Evolutionary conservation across 2,888 invertebrate species (phyloP), one percentile per base, ranked within the genome.

Genomic region (Chironomus tentans): DNA sequence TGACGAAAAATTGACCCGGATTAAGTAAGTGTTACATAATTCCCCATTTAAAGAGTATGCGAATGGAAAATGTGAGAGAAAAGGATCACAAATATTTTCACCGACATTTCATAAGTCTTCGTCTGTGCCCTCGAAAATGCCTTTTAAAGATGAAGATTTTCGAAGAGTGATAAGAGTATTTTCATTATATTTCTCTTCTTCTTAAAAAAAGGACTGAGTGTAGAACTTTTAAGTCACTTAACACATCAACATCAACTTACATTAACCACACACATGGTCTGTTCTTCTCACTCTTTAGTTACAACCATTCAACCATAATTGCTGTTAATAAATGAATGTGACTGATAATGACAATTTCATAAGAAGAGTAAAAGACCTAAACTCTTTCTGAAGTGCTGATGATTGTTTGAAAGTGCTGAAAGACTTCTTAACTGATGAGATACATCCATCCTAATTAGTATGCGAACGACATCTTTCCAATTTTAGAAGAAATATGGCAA

Each of bases 1-100:
- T 46, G 68, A 38, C 46, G 68, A 68, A 68, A 68, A 46, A 68
- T 68, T 68, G 68, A 68, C 68, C 46, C 68, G 68, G 46, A 68
- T 38, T 68, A 46, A 68, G 65, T 65, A 22, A 65, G 65, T 24
- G 56, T 56, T 56, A 56, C 56, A 56, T 18, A 56, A 56, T 56
- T 18, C 18, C 18, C 56, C 18, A 56, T 56, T 56, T 56, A 5
- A 56, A 15, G 10, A 38, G 38, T 10, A 38, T 38, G 38, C 38
- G 38, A 38, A 28, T 15, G 10, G 5, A 56, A 15, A 18, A 28
- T 28, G 28, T 28, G 2, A 56, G 15, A 56, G n/a, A 56, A 56
- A 56, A 18, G 56, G 56, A 56, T 56, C 56, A 56, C 56, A 56
- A 56, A 18, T 18, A 56, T 56, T 56, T 56, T 18, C 18, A 56